Evolutionary conservation across 2,113 vertebrate species (phyloP).

Genomic region (Ophiodon elongatus): DNA sequence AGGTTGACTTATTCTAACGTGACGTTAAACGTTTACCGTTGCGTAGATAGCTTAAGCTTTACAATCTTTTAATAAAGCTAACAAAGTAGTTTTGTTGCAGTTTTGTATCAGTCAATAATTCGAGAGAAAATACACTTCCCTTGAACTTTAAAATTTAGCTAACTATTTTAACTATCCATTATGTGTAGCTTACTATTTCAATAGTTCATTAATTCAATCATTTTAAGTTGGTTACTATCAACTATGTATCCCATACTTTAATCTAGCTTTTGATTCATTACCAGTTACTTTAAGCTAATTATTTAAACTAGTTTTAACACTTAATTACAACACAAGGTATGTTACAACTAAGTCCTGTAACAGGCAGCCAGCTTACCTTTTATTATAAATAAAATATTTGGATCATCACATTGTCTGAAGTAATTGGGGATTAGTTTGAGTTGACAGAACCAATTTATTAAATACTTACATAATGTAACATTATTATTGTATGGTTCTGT

Average conservation of each 20-base stretch:
- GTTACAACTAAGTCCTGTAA: neutral
- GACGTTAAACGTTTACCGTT: neutral
- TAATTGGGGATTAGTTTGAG: neutral
- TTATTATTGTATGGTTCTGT: neutral
- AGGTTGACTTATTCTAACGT: neutral
- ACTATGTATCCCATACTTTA: neutral
- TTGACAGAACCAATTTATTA: neutral
- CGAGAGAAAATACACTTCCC: too few relatives aligned
- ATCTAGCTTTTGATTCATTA: neutral
- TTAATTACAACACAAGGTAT: neutral
- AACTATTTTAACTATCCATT: neutral
- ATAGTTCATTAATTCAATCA: neutral
- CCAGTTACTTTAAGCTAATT: neutral
- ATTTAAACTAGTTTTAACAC: neutral
- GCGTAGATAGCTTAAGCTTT: neutral
- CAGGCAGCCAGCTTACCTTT: neutral
- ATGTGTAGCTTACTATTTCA: neutral
- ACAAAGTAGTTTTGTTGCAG: too few relatives aligned
- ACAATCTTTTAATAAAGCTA: too few relatives aligned
- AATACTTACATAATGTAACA: slow-evolving; percentile 2
- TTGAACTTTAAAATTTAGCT: too few relatives aligned
- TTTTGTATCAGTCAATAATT: too few relatives aligned
- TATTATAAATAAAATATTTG: neutral
- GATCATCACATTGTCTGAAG: neutral
- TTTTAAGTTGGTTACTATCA: neutral